A percentile compares a stretch with the other conserved stretches of the same genome.
Conservation (phyloP, 2,797 vertebrate species). For the Chaunax sp. region DNA sequence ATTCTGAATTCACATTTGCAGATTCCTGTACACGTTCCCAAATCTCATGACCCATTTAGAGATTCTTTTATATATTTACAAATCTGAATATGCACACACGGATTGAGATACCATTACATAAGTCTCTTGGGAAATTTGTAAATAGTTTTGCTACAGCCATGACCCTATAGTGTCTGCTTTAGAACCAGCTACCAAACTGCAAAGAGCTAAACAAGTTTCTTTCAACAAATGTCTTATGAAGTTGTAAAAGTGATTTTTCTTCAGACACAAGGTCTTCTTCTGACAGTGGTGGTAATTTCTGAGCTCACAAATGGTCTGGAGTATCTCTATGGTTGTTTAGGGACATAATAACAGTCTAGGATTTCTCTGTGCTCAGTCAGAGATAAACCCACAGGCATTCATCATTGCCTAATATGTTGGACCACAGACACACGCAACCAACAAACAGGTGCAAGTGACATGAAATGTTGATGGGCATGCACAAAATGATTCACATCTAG, state of each 20-base stretch:
- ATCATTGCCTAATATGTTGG: conserved; percentile 66
- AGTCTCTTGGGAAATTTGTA: too few relatives aligned
- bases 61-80: too few relatives aligned
- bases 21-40: too few relatives aligned
- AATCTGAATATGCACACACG: too few relatives aligned
- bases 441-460: conserved; percentile 72
- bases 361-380: conserved; percentile 65
- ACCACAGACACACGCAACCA: conserved; percentile 62
- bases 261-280: conserved; percentile 28
- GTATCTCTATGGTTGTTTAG: conserved; percentile 71
- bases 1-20: too few relatives aligned
- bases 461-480: conserved; percentile 48
- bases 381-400: conserved; percentile 67
- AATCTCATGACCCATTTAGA: too few relatives aligned
- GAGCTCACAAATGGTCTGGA: conserved; percentile 48
- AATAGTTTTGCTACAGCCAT: too few relatives aligned
- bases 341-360: conserved; percentile 69
- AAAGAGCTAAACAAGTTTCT: background rate
- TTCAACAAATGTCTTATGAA: background rate
- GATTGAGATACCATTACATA: too few relatives aligned
- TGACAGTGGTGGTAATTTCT: conserved; percentile 53
- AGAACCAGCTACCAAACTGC: too few relatives aligned
- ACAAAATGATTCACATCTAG: conserved; percentile 25
- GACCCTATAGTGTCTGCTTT: too few relatives aligned
- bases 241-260: background rate